phyloP scores from a whole-genome alignment of 2,797 vertebrate genomes.

The Heteromormyrus szaboi region DNA sequence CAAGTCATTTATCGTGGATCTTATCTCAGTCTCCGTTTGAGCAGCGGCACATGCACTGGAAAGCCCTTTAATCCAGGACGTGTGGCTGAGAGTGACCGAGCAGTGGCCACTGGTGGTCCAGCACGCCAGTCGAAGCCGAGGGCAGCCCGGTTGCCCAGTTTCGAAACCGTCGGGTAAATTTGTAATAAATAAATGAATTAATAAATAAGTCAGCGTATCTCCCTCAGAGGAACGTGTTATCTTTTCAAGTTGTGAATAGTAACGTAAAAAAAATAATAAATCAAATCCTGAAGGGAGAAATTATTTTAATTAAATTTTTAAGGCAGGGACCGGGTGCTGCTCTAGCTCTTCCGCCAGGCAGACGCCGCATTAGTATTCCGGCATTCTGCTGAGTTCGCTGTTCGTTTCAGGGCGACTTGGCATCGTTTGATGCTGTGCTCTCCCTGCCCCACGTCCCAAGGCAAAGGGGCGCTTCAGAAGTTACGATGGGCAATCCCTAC shows the following conservation, averaged over 20 bases:
- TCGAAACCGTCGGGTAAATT: neutral
- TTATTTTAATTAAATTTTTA: constrained; percentile 14
- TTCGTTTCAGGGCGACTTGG: neutral
- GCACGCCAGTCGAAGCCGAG: neutral
- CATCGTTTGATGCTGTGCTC: constrained; percentile 13
- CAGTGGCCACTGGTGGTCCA: no score
- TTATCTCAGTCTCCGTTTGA: neutral
- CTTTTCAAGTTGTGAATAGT: constrained; percentile 8
- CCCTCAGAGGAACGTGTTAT: neutral
- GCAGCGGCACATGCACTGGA: no score
- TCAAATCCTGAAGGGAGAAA: constrained; percentile 17
- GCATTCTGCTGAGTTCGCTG: neutral
- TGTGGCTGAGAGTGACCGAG: neutral
- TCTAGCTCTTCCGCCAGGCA: neutral
- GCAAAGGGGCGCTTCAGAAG: neutral
- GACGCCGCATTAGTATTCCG: constrained; percentile 5
- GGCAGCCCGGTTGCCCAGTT: neutral
- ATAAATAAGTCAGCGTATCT: neutral
- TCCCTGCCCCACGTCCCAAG: neutral
- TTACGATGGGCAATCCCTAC: neutral
- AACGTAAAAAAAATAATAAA: neutral
- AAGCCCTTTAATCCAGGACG: neutral
- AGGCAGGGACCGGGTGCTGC: neutral
- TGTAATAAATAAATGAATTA: neutral
- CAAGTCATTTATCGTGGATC: neutral